Base-by-base conservation (phyloP, 1,140 invertebrate species). In the Euborellia annulipes region DNA sequence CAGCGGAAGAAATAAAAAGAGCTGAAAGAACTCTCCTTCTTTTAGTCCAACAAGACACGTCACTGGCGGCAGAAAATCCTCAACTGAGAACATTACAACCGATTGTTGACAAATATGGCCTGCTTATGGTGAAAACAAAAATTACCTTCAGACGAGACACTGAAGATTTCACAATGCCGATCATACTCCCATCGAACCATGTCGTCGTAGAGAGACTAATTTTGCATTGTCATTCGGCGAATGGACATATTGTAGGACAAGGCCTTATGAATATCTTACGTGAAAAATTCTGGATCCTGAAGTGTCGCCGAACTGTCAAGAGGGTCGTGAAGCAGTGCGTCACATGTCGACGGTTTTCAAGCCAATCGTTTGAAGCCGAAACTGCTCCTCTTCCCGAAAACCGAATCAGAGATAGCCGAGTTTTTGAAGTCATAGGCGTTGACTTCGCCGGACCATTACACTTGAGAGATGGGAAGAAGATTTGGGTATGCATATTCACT, bases 401-500 rank as follows among this genome's bases (percentile, higher is more conserved):
- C 9, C 36, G 53, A 36, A 43, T 57, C 8, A 46, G 51, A 41
- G 51, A 58, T 45, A 54, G 50, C 6, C 21, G 14, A 9, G 47
- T 45, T 18, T 58, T 59, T 49, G 20, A 49, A 37, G 17, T 51
- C 41, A 45, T 27, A 39, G 50, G 50, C 11, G 47, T 57, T 17
- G 58, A 62, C 48, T 53, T 58, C 38, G 54, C 58, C 23, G 59
- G 59, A 1, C 56, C 57, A 20, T 18, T 60, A 14, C 51, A 47
- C 45, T 39, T 59, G 14, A 46, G 47, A 18, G 42, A 20, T 34
- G 41, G 43, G 16, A 17, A 50, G 36, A 62, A 65, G 41, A 50
- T 47, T 1, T 62, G 58, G 58, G 46, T 62, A 27, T 55, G 56
- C 39, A 23, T 64, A 9, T 63, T 63, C 39, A 60, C 60, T 6